These are phyloP conservation scores for Chironomus riparius DNA, from an alignment of 2,888 invertebrate genomes.

Conservation along the genomic window DNA sequence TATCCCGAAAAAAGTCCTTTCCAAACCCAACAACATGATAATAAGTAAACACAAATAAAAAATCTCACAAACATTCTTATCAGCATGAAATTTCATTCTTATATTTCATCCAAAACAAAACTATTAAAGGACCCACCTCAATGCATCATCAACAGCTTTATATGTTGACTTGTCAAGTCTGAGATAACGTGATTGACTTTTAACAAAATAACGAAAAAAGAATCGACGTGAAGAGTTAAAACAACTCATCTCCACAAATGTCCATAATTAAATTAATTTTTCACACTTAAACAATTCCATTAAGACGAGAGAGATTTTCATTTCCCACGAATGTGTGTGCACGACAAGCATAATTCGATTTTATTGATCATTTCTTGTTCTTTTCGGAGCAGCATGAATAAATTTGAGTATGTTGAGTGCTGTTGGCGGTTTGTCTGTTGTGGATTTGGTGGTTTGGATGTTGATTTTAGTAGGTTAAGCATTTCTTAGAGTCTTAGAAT, in stretches of 20 bases:
- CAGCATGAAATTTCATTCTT: background rate
- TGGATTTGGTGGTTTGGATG: no score
- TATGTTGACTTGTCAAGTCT: no score
- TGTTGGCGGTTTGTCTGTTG: no score
- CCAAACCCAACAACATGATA: no score
- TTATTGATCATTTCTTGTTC: slow-evolving; percentile 17
- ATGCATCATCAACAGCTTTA: background rate
- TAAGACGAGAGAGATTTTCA: background rate
- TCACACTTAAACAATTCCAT: slow-evolving; percentile 27
- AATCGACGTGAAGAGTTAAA: background rate
- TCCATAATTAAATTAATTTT: slow-evolving; percentile 28
- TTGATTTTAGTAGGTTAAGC: no score
- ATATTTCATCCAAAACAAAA: no score
- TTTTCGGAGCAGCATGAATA: background rate
- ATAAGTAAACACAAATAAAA: no score
- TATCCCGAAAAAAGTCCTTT: no score
- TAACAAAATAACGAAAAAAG: background rate
- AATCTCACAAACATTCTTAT: slow-evolving; percentile 12
- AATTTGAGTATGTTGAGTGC: no score
- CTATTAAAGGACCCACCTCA: slow-evolving; percentile 8
- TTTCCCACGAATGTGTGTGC: slow-evolving; percentile 23
- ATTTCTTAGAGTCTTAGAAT: no score
- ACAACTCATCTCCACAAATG: background rate
- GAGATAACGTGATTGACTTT: background rate
- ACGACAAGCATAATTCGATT: slow-evolving; percentile 18